Evolutionary conservation across 1,140 invertebrate species (phyloP).

Genomic region (Bombus terrestris): DNA sequence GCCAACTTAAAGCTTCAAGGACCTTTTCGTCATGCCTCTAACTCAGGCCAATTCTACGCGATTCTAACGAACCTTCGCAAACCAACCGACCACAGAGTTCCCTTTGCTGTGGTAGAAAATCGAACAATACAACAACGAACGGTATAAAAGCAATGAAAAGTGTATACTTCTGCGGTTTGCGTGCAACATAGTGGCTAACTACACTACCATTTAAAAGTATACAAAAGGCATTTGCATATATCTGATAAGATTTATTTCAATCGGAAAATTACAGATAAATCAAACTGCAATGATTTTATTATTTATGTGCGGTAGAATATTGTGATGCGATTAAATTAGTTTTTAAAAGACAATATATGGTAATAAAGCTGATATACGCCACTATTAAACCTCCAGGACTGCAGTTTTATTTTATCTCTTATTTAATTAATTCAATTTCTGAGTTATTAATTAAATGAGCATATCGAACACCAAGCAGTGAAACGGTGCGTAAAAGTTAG

Average conservation of each 20-base stretch:
- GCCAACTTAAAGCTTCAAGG: background rate
- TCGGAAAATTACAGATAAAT: background rate
- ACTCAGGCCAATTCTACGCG: background rate
- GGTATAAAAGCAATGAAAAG: slow-evolving; percentile 7
- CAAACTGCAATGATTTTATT: too few species aligned
- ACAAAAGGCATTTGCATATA: background rate
- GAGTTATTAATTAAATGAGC: too few species aligned
- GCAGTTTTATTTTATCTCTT: too few species aligned
- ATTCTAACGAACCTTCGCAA: background rate
- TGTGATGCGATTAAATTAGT: too few species aligned
- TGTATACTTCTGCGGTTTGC: slow-evolving; percentile 12
- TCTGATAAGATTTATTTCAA: too few species aligned
- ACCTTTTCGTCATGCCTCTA: background rate
- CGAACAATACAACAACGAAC: background rate
- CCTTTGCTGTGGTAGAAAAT: background rate
- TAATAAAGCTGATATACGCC: too few species aligned
- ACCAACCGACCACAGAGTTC: background rate
- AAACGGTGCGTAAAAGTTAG: too few species aligned
- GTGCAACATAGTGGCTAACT: slow-evolving; percentile 36
- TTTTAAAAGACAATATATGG: too few species aligned
- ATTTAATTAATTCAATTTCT: too few species aligned
- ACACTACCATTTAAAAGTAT: background rate
- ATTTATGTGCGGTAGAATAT: too few species aligned
- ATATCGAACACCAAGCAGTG: too few species aligned
- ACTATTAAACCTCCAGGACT: too few species aligned